These are phyloP conservation scores for Drosophila albomicans DNA, from an alignment of 1,140 invertebrate genomes.

Conservation along the genomic window DNA sequence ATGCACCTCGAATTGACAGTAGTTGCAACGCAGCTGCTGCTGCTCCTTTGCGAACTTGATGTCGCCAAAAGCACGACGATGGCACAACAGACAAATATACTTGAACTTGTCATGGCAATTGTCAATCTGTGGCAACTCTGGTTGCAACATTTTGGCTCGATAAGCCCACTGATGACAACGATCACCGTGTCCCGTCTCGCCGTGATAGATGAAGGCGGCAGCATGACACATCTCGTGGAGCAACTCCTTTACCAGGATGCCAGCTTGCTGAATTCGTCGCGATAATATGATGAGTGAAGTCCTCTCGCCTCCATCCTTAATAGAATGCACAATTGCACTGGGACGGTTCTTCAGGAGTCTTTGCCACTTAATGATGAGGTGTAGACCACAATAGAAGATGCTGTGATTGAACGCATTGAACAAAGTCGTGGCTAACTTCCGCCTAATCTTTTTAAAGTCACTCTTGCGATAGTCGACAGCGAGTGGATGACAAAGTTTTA, in stretches of 20 bases:
- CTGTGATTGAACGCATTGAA: slow-evolving; percentile 61
- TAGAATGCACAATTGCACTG: slow-evolving; percentile 23
- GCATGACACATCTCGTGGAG: slow-evolving; percentile 97
- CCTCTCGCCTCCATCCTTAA: slow-evolving; percentile 34
- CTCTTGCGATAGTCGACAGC: slow-evolving; percentile 37
- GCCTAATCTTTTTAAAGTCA: slow-evolving; percentile 31
- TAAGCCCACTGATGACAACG: slow-evolving; percentile 90
- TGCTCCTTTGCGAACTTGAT: slow-evolving; percentile 22
- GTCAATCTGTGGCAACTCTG: slow-evolving; percentile 48
- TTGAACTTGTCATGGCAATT: slow-evolving; percentile 48
- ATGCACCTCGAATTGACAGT: slow-evolving; percentile 65
- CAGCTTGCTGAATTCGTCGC: slow-evolving; percentile 69
- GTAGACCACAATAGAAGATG: slow-evolving; percentile 61
- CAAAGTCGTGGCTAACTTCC: slow-evolving; percentile 40
- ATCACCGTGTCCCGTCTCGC: slow-evolving; percentile 90
- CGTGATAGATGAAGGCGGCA: slow-evolving; percentile 92
- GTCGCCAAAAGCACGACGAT: slow-evolving; percentile 41
- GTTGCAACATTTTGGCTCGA: slow-evolving; percentile 47
- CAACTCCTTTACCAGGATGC: slow-evolving; percentile 88
- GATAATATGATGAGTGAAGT: slow-evolving; percentile 35
- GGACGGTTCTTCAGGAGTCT: neutral
- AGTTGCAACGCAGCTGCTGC: slow-evolving; percentile 52
- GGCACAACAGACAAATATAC: slow-evolving; percentile 60
- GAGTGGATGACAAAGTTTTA: slow-evolving; percentile 59
- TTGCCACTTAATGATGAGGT: slow-evolving; percentile 39